Percentiles rank a stretch among this genome's conserved stretches.
These are phyloP conservation scores for Cathartes aura DNA, from an alignment of 2,113 vertebrate species.

Conservation along the genomic window DNA sequence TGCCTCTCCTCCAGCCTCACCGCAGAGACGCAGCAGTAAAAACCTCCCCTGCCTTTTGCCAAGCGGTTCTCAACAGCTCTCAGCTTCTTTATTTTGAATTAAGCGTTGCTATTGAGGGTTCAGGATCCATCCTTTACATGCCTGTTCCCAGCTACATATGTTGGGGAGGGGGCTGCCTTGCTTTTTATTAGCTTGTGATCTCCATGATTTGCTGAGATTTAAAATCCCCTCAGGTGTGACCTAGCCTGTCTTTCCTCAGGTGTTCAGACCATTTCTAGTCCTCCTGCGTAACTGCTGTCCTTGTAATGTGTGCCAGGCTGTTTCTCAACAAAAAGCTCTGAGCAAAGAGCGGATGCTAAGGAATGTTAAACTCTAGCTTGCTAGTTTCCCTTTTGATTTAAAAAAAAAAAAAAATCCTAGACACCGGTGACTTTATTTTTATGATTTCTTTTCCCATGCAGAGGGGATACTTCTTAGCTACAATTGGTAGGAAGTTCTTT, in stretches of 20 bases:
- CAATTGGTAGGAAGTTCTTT: neutral
- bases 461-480: constrained; percentile 1
- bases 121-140: neutral
- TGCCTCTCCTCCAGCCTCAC: neutral
- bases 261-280: neutral
- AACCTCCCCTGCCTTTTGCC: neutral
- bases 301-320: neutral
- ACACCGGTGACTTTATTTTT: neutral
- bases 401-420: neutral
- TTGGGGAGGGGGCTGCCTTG: neutral
- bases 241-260: neutral
- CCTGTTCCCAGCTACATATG: neutral
- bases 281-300: neutral
- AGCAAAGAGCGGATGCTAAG: neutral
- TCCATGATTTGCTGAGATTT: neutral
- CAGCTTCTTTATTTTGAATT: neutral
- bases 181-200: neutral
- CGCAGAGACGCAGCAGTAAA: rapidly evolving
- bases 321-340: neutral
- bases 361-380: neutral
- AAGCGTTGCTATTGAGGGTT: neutral
- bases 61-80: neutral
- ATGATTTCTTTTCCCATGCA: neutral
- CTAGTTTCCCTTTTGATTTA: constrained; percentile 53
- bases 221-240: neutral